Evolutionary conservation across 2,888 invertebrate species (phyloP).

Genomic region (Petrolisthes cinctipes): DNA sequence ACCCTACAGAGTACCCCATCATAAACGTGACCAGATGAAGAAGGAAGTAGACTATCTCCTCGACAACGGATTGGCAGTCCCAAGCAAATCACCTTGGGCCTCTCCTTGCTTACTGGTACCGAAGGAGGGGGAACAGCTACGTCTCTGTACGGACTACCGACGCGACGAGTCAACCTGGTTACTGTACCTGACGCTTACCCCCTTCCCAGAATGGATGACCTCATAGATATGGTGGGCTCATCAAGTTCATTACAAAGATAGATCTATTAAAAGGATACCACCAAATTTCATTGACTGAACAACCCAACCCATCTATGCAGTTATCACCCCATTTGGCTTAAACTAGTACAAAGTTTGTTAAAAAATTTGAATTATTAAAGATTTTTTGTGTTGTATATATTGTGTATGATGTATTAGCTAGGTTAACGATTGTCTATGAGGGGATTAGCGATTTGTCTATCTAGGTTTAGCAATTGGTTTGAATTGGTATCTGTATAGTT

Average conservation of each 20-base stretch:
- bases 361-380: too few species aligned
- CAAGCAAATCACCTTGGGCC: constrained; percentile 7
- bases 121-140: background rate
- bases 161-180: background rate
- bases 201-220: background rate
- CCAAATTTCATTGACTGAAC: constrained; percentile 10
- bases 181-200: constrained; percentile 6
- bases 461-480: too few species aligned
- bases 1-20: constrained; percentile 2
- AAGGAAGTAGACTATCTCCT: constrained; percentile 14
- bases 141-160: background rate
- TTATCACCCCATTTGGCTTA: constrained; percentile 23
- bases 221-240: background rate
- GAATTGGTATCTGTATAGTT: too few species aligned
- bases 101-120: constrained; percentile 4
- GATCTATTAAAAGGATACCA: constrained; percentile 16
- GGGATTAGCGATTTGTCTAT: too few species aligned
- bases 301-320: constrained; percentile 16
- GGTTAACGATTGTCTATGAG: too few species aligned
- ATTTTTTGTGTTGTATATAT: too few species aligned
- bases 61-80: constrained; percentile 11
- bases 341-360: background rate
- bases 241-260: background rate
- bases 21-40: constrained; percentile 10
- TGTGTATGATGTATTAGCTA: too few species aligned